Percentiles rank a stretch among this genome's conserved stretches.
phyloP scores from a whole-genome alignment of 1,140 invertebrate species.

The Triops cancriformis region DNA sequence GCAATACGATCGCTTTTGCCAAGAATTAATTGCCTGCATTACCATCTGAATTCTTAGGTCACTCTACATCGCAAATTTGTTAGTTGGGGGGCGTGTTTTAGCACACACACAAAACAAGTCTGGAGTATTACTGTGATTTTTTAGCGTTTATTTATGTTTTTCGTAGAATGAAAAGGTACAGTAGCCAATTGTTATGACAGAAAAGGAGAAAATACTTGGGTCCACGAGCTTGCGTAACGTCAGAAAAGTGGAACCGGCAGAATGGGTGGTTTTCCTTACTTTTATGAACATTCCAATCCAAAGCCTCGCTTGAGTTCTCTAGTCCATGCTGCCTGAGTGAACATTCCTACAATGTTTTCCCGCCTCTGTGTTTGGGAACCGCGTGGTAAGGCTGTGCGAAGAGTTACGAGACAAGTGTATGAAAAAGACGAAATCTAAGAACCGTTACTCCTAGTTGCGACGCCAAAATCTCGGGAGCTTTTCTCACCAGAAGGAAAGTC shows the following conservation, averaged over 20 bases:
- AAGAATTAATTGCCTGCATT: conserved; percentile 80
- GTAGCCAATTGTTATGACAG: not conserved
- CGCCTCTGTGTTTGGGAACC: not conserved
- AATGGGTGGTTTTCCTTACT: not conserved
- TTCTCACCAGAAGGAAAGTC: not conserved
- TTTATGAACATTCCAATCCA: not conserved
- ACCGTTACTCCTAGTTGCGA: not conserved
- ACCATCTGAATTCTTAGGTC: conserved; percentile 28
- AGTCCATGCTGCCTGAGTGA: not conserved
- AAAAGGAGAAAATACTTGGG: not conserved
- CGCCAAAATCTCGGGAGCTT: not conserved
- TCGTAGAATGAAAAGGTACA: not conserved
- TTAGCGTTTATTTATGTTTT: not conserved
- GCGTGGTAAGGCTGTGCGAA: not conserved
- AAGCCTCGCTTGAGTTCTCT: not conserved
- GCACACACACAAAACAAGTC: not conserved
- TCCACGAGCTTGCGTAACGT: not conserved
- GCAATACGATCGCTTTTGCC: conserved; percentile 81
- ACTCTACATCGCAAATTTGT: not conserved
- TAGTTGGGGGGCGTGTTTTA: not conserved
- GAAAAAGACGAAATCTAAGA: too few species aligned
- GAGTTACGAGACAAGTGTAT: not conserved
- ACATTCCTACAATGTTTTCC: not conserved
- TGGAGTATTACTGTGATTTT: not conserved
- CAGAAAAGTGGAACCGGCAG: not conserved